Evolutionary conservation across 2,888 invertebrate species (phyloP), one percentile per base, ranked within the genome.

Genomic region (Lithodes maja): DNA sequence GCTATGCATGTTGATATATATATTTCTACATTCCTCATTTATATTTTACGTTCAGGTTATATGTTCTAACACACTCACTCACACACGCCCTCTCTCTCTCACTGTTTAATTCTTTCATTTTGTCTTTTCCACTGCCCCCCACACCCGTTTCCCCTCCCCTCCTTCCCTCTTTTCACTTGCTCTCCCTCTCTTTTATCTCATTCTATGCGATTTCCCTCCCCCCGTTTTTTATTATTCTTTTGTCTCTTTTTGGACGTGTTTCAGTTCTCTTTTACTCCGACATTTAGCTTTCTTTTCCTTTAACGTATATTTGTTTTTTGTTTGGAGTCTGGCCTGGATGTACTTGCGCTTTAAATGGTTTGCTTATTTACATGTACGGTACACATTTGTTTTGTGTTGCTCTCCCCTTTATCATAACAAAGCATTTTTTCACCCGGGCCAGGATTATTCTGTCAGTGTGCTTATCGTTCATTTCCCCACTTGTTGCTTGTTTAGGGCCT

Each of bases 151-250:
- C 81, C 33, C 68, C 81, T 68, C 81, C 81, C 17, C 81, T 68
- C 68, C 68, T 33, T 33, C 81, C 12, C 55, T 81, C 68, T 33
- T 61, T 68, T 81, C 68, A 81, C 61, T 81, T 81, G 61, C 81
- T 81, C 68, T 81, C 49, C 17, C 81, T 81, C 61, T 68, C 81
- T 81, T 49, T 81, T 81, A 17, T 71, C 71, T 71, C 71, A 71
- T 71, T 71, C 71, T 71, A 71, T 71, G 71, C 71, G 71, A 71
- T 71, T 71, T 71, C 71, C 71, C 71, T 71, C 71, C 71, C 71
- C 81, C 80, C 54, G 7, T 80, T 33, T 80, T 80, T 80, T 80
- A 55, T 79, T 33, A 79, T 54, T 33, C 80, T 33, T 80, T 54
- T 55, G 17, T 80, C 61, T 55, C 80, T 80, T 55, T 55, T 55